phyloP scores from a whole-genome alignment of 92 coral and sea anemone genomes.

The Anthopleura xanthogrammica region DNA sequence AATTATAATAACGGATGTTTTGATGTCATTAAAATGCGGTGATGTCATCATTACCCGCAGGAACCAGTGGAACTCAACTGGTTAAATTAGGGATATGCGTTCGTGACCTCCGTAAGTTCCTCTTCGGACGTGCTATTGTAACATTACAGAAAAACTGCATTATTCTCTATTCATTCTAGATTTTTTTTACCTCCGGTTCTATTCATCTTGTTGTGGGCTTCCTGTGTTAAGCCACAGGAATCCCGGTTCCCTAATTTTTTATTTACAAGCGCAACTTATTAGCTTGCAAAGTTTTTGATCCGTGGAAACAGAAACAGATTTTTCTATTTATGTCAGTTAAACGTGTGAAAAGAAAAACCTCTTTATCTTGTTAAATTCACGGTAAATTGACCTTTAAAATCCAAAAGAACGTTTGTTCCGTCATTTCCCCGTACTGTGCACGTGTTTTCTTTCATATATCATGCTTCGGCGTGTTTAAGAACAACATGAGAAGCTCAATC shows the following conservation, averaged over 20 bases:
- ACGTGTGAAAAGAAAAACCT: too few species aligned
- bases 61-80: not conserved
- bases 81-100: not conserved
- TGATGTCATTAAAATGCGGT: not conserved
- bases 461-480: not conserved
- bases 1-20: not conserved
- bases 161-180: not conserved
- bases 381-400: too few species aligned
- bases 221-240: slow-evolving; percentile 3
- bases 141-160: not conserved
- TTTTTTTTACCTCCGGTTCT: not conserved
- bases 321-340: too few species aligned
- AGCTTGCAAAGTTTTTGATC: not conserved
- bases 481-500: not conserved
- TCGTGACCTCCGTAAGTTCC: slow-evolving; percentile 1
- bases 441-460: not conserved
- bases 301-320: not conserved
- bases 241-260: not conserved
- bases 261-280: not conserved
- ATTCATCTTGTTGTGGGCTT: not conserved
- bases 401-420: not conserved
- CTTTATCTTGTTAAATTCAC: too few species aligned
- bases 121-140: not conserved
- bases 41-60: not conserved
- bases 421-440: not conserved